Evolutionary conservation across 2,797 vertebrate species (phyloP), one percentile per base, ranked within the genome.

Genomic region (Clarias pachynema): DNA sequence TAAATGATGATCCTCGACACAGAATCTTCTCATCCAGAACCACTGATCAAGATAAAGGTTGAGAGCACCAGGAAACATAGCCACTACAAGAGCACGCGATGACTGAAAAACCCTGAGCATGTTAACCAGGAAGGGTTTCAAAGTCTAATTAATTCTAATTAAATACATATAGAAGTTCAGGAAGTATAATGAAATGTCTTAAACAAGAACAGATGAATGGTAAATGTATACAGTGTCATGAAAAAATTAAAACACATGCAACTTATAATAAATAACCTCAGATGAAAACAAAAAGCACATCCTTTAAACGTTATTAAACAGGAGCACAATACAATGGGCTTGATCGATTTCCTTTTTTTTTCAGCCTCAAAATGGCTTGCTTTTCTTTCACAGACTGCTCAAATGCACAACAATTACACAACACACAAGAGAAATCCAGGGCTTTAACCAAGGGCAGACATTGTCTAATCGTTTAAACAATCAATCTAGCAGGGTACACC

Each of bases 41-140:
- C 57, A 79, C 72, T 40, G 16, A 81, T 49, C 62, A 53, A 53
- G 40, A 81, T 81, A 81, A 66, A 66, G 26, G 62, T 53, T 81
- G 29, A 22, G 14, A 49, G 40, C 20, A 40, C 53, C 40, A n/a
- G 34, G 24, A 22, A 80, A 14, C 26, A 72, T 80, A 66, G 37
- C 53, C 65, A 79, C 31, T 12, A 53, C 22, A 77, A 77, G 60
- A 44, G 49, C 44, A 57, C 24, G 5, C 24, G 59, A 29, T 10
- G 16, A 79, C 0, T 22, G 3, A 70, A 78, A 70, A 70, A 60
- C 6, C 16, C 8, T 49, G 14, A 75, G 18, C 72, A 31, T 29
- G n/a, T 75, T 65, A 65, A 29, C 72, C 9, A 3, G 31, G 18
- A 56, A 73, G 26, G 34, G 16, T n/a, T 57, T 81, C 29, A 63